Evolutionary conservation across 2,888 invertebrate species (phyloP).

Genomic region (Macaria liturata): DNA sequence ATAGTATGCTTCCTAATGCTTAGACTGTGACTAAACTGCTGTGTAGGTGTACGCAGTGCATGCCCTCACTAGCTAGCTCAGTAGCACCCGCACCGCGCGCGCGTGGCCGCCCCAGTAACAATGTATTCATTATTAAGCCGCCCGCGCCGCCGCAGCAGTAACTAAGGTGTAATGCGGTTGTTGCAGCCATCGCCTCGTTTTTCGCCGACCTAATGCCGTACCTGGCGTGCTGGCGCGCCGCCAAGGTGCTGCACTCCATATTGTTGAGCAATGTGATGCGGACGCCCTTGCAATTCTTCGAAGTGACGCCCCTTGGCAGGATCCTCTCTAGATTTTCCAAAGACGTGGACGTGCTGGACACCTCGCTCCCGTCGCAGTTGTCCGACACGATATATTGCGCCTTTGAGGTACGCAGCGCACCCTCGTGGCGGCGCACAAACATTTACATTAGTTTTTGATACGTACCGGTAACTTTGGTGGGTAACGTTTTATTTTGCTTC

Average conservation of each 20-base stretch:
- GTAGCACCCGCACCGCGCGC: conserved; percentile 14
- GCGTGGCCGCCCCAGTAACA: conserved; percentile 46
- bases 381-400: conserved; percentile 87
- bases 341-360: conserved; percentile 89
- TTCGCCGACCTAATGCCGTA: conserved; percentile 87
- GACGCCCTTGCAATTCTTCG: conserved; percentile 90
- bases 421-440: conserved; percentile 13
- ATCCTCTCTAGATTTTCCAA: conserved; percentile 89
- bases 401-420: conserved; percentile 85
- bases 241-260: conserved; percentile 82
- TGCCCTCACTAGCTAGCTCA: conserved; percentile 27
- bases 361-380: conserved; percentile 85
- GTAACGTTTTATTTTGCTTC: conserved; percentile 24
- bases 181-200: conserved; percentile 87
- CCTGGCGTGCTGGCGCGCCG: conserved; percentile 88
- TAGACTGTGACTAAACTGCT: conserved; percentile 12
- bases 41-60: conserved; percentile 24
- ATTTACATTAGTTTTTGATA: conserved; percentile 15
- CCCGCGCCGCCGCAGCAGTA: conserved; percentile 19
- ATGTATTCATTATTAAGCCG: conserved; percentile 67
- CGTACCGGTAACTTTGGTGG: conserved; percentile 31
- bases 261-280: conserved; percentile 85
- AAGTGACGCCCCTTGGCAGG: conserved; percentile 90
- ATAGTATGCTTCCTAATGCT: conserved; percentile 22
- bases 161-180: conserved; percentile 61